Evolutionary conservation across 2,888 invertebrate genomes (phyloP).

Genomic region (Chouioia cunea): DNA sequence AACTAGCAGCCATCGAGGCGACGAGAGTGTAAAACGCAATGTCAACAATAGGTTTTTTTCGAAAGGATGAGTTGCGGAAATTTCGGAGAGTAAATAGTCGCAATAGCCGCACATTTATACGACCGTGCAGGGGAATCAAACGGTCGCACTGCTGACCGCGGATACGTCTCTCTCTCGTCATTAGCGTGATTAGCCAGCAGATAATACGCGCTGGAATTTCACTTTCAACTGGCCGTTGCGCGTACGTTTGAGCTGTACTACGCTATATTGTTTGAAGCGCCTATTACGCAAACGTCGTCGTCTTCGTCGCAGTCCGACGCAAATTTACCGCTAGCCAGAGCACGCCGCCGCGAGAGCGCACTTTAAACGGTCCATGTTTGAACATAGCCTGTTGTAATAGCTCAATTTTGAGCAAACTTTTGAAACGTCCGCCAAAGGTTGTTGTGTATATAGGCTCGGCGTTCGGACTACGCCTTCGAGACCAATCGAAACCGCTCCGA

Average conservation of each 20-base stretch:
- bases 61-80: too few species aligned
- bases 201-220: constrained; percentile 53
- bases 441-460: too few species aligned
- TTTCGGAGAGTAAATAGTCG: too few species aligned
- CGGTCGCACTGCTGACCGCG: constrained; percentile 6
- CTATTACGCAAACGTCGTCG: constrained; percentile 29
- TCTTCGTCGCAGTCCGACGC: not conserved
- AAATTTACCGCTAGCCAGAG: constrained; percentile 26
- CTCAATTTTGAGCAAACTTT: too few species aligned
- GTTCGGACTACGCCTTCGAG: too few species aligned
- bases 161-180: constrained; percentile 13
- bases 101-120: too few species aligned
- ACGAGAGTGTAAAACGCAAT: too few species aligned
- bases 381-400: too few species aligned
- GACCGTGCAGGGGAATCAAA: constrained; percentile 13
- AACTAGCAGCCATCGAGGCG: too few species aligned
- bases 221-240: constrained; percentile 46
- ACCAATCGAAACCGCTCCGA: not conserved
- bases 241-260: too few species aligned
- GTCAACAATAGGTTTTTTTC: too few species aligned
- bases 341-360: not conserved
- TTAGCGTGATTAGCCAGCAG: constrained; percentile 38
- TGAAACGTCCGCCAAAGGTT: too few species aligned
- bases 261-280: not conserved
- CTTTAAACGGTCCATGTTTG: not conserved